These are phyloP conservation scores for Apodemia zela DNA, from an alignment of 2,888 invertebrate genomes.

Conservation along the genomic window DNA sequence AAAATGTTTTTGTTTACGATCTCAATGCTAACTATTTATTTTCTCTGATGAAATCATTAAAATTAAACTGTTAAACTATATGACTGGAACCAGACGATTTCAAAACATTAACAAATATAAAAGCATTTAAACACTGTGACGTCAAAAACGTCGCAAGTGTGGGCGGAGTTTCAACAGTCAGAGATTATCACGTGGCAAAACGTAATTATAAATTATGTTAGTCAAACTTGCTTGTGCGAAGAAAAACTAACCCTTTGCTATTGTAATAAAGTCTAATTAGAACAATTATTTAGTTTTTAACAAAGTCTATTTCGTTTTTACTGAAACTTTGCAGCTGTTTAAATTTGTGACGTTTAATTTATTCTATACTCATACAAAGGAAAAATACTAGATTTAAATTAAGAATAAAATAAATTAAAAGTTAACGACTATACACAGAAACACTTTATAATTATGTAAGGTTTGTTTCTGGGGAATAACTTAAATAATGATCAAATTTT, in stretches of 20 bases:
- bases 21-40: constrained; percentile 1
- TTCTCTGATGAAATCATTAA: constrained; percentile 8
- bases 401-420: no score
- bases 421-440: no score
- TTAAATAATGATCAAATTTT: no score
- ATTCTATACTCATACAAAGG: background rate
- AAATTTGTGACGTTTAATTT: background rate
- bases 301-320: background rate
- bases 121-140: constrained; percentile 37
- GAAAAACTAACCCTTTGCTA: background rate
- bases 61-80: constrained; percentile 4
- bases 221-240: background rate
- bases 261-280: background rate
- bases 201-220: constrained; percentile 50
- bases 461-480: no score
- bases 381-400: background rate
- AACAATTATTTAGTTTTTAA: background rate
- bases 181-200: constrained; percentile 43
- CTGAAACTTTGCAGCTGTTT: background rate
- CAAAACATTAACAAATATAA: constrained; percentile 26
- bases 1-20: background rate
- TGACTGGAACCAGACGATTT: constrained; percentile 17
- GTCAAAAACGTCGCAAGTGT: constrained; percentile 38
- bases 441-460: no score
- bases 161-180: constrained; percentile 45